Evolutionary conservation across 1,140 invertebrate genomes (phyloP), one percentile per base, ranked within the genome.

Genomic region (Tetranychus urticae): DNA sequence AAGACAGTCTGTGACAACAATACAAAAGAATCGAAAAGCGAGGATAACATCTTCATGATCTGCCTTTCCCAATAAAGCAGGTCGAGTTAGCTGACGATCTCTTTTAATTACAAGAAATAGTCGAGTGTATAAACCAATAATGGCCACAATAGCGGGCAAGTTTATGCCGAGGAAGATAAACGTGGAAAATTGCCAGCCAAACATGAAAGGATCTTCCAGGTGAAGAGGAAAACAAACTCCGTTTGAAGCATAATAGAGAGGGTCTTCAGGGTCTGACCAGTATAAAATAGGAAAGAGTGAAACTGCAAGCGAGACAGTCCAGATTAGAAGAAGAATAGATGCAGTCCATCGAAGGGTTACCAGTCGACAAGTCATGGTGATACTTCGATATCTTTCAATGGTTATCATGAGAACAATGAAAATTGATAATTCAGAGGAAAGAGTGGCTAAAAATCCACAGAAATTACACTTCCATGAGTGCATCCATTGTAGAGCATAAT

Each of bases 391-490:
- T 64, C 84, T 74, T 65, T 86, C 84, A 56, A 86, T 68, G 1
- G 84, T 84, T 75, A 86, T 82, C 62, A 84, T 80, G 0, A 81
- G 78, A 63, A 87, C 68, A 56, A 86, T 82, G 10, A 86, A 70
- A 65, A 86, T 78, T 0, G 83, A 85, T 57, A 80, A 77, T 75
- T 84, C 82, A 5, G 77, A 80, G 1, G 82, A 83, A 14, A 76
- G 78, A 70, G 84, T 82, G 1, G 81, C 81, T 14, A 83, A 66
- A 10, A 78, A 73, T 50, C 83, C 83, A 36, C 78, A 71, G 5
- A 77, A 65, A 0, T 77, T 80, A 69, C 82, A 85, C 1, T 72
- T 70, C 76, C 77, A 80, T 1, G 83, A 84, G 7, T 76, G 76
- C 67, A 81, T 79, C 84, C 84, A 87, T 0, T 73, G 66, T 35